These are phyloP conservation scores for Cantharis flavilabris DNA, from an alignment of 2,888 invertebrate genomes.

Conservation along the genomic window DNA sequence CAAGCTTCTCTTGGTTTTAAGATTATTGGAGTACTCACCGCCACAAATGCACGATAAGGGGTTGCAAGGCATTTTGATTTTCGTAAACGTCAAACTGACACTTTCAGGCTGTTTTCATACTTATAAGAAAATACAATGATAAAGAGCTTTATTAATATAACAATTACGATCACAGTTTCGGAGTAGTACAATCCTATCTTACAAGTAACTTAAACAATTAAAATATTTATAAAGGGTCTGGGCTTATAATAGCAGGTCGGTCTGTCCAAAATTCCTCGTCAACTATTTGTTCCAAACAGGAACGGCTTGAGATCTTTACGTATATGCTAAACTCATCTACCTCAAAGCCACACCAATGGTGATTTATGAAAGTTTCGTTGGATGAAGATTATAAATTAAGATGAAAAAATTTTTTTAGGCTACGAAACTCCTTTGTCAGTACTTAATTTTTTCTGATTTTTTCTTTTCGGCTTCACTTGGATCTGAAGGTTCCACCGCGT, in stretches of 20 bases:
- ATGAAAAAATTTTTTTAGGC: not conserved
- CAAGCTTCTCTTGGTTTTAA: not conserved
- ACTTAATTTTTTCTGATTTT: not conserved
- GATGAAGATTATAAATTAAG: not conserved
- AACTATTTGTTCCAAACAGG: not conserved
- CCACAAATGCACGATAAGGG: not conserved
- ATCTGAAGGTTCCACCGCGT: conserved; percentile 57
- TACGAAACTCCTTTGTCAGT: not conserved
- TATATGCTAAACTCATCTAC: not conserved
- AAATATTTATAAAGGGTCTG: not conserved
- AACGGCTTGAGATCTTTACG: not conserved
- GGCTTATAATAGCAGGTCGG: not conserved
- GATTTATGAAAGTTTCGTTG: not conserved
- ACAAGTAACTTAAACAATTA: not conserved
- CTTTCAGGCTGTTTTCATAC: not conserved
- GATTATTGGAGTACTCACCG: not conserved
- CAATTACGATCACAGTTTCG: not conserved
- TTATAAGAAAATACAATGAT: not conserved
- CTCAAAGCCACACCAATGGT: not conserved
- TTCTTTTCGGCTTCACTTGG: not conserved
- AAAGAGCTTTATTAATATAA: not conserved
- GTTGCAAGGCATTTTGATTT: not conserved
- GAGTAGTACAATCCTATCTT: not conserved
- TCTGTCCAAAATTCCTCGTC: not conserved
- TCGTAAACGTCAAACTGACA: not conserved